Evolutionary conservation across 2,113 vertebrate species (phyloP).

Genomic region (Lophotis ruficrista): DNA sequence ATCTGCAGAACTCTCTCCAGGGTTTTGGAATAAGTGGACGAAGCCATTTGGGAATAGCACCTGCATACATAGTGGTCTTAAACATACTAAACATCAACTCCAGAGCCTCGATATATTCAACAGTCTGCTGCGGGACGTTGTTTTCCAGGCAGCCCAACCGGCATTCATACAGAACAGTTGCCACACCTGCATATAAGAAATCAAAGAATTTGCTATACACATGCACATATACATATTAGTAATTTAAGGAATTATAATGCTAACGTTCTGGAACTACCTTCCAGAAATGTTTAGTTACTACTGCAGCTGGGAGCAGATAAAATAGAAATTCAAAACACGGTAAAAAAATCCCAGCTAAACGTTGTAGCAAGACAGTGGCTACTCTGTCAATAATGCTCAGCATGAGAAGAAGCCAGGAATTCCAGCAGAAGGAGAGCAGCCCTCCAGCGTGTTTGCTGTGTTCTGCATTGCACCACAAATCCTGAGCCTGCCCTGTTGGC

Average conservation of each 20-base stretch:
- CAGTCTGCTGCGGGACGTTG: slow-evolving; percentile 80
- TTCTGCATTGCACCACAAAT: not conserved
- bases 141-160: slow-evolving; percentile 89
- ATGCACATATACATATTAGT: not conserved
- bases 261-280: not conserved
- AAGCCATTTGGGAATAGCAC: slow-evolving; percentile 92
- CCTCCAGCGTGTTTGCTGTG: not conserved
- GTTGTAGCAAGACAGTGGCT: not conserved
- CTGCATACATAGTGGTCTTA: slow-evolving; percentile 94
- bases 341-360: not conserved
- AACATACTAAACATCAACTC: slow-evolving; percentile 96
- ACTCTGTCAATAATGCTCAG: not conserved
- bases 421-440: not conserved
- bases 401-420: not conserved
- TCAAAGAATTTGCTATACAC: not conserved
- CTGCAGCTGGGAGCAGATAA: not conserved
- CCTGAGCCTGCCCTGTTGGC: not conserved
- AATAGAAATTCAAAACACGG: not conserved
- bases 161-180: slow-evolving; percentile 87
- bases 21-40: slow-evolving; percentile 89
- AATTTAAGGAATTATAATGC: not conserved
- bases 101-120: slow-evolving; percentile 88
- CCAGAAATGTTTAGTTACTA: not conserved
- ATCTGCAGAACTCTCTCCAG: slow-evolving; percentile 91
- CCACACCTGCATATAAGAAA: slow-evolving; percentile 77